Evolutionary conservation across 2,888 invertebrate genomes (phyloP).

Genomic region (Liodrosophila aerea): DNA sequence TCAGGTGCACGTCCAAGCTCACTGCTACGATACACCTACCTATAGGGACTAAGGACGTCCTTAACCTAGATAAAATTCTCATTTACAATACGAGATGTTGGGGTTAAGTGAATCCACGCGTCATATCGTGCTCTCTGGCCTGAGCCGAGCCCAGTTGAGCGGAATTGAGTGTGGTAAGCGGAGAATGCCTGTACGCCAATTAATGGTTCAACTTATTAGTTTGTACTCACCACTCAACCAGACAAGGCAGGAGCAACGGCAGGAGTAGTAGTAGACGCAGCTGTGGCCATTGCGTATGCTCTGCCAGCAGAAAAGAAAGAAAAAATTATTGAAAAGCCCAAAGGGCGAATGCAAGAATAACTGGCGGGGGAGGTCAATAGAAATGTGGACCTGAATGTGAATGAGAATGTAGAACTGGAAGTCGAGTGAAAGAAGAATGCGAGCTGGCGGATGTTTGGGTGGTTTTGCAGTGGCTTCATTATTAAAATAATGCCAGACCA

Average conservation of each 20-base stretch:
- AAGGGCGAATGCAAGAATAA: conserved; percentile 16
- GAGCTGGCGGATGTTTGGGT: conserved; percentile 1
- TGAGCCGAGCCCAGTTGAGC: too few species aligned
- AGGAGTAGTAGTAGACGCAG: conserved; percentile 23
- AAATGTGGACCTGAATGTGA: background rate
- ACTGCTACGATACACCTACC: too few species aligned
- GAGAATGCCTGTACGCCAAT: conserved; percentile 69
- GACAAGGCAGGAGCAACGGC: background rate
- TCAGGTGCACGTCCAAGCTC: too few species aligned
- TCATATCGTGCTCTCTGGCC: too few species aligned
- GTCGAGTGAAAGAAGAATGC: conserved; percentile 37
- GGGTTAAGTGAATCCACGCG: too few species aligned
- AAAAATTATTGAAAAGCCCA: conserved; percentile 29
- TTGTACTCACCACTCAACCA: conserved; percentile 43
- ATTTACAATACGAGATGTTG: too few species aligned
- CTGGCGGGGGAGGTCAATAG: conserved; percentile 14
- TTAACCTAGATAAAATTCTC: too few species aligned
- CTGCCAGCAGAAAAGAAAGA: conserved; percentile 34
- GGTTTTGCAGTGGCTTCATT: conserved; percentile 60
- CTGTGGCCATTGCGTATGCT: conserved; percentile 64
- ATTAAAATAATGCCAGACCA: conserved; percentile 64
- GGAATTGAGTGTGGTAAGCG: conserved; percentile 43
- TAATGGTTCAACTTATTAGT: conserved; percentile 75
- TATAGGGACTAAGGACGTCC: too few species aligned
- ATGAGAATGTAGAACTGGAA: conserved; percentile 18